These are phyloP conservation scores for Drosophila kurseongensis DNA, from an alignment of 1,140 invertebrate genomes.

Conservation along the genomic window DNA sequence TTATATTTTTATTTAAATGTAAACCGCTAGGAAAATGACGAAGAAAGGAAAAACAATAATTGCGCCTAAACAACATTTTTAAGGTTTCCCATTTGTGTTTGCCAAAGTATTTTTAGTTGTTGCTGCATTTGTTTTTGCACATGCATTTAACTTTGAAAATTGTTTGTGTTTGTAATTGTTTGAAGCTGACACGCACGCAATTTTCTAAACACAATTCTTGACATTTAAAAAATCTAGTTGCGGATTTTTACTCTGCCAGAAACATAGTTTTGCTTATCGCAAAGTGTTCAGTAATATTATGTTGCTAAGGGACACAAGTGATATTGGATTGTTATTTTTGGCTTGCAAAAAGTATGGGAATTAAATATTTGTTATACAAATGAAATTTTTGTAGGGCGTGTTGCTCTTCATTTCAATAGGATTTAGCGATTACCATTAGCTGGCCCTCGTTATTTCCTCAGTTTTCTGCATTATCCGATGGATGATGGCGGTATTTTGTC, in stretches of 20 bases:
- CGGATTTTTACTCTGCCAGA: neutral
- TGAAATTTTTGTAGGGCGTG: conserved; percentile 28
- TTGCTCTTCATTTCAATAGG: conserved; percentile 35
- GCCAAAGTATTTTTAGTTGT: conserved; percentile 71
- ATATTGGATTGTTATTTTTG: neutral
- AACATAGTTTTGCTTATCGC: neutral
- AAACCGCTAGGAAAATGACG: neutral
- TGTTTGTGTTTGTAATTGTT: conserved; percentile 45
- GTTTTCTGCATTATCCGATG: neutral
- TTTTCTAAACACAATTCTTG: conserved; percentile 26
- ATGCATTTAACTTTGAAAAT: conserved; percentile 62
- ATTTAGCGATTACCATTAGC: conserved; percentile 34
- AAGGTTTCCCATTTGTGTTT: conserved; percentile 63
- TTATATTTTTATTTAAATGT: neutral
- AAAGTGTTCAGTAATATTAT: conserved; percentile 13
- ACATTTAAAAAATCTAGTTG: conserved; percentile 50
- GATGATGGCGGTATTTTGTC: conserved; percentile 13
- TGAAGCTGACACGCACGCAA: conserved; percentile 41
- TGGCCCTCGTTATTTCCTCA: neutral
- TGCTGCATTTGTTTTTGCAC: conserved; percentile 29
- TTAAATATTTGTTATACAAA: conserved; percentile 1
- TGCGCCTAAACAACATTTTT: conserved; percentile 64
- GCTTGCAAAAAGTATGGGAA: neutral
- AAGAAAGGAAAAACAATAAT: conserved; percentile 44
- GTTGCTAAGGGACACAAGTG: too few relatives aligned